Evolutionary conservation across 2,797 vertebrate genomes (phyloP), one percentile per base, ranked within the genome.

Genomic region (Tragopan temminckii): DNA sequence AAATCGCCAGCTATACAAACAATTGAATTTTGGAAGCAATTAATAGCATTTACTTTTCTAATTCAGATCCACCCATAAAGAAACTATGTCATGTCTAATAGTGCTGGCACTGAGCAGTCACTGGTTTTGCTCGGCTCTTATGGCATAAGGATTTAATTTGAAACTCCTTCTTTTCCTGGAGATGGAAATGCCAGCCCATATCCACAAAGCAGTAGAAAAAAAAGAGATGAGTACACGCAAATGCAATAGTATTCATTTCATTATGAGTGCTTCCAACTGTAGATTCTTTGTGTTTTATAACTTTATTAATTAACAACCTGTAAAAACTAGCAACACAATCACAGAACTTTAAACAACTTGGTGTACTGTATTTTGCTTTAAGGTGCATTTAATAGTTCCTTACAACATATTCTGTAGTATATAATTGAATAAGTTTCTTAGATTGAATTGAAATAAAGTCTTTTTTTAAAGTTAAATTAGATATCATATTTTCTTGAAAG

Each of bases 401-500:
- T 80, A 69, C 31, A 71, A 64, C 1, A 9, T 59, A 91, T 81
- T 84, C 70, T 69, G 36, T 27, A 71, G 18, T 58, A 71, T 14
- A 79, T 42, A 5, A 50, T 63, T 71, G 85, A 27, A 63, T 16
- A 91, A 80, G 80, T 85, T 86, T 74, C 23, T 82, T 86, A 90
- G 80, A 77, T 52, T 66, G 59, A 95, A 74, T n/a, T 81, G 91
- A 78, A 84, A 58, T 57, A 38, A 13, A 64, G 36, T 31, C 17
- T 52, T 78, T 93, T 90, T 83, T 75, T 35, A 69, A 90, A 91
- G 43, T 84, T 94, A 88, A 93, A 93, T 33, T 80, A 70, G 45
- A 36, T 85, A 85, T 46, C 31, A 71, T 88, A 62, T 85, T 95
- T 93, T 80, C 63, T 82, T 91, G 71, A 93, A 93, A 90, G 63